phyloP scores from a whole-genome alignment of 1,140 invertebrate species.

The Hylaeus volcanicus region DNA sequence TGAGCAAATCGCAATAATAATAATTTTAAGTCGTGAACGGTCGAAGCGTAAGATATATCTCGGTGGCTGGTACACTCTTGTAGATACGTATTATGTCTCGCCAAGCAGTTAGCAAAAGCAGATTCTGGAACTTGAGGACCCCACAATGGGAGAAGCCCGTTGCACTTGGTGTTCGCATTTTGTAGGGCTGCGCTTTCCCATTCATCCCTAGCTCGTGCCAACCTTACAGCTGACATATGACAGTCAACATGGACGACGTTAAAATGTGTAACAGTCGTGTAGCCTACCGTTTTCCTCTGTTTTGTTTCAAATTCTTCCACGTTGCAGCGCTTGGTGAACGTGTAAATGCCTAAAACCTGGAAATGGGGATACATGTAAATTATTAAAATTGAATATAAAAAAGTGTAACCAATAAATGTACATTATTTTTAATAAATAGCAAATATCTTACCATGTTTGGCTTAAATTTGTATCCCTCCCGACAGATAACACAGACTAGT shows the following conservation, averaged over 20 bases:
- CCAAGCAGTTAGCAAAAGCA: slow-evolving; percentile 95
- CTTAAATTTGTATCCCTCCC: slow-evolving; percentile 98
- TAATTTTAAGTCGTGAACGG: slow-evolving; percentile 96
- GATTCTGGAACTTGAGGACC: slow-evolving; percentile 97
- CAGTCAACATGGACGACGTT: slow-evolving; percentile 99
- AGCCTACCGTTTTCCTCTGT: slow-evolving; percentile 90
- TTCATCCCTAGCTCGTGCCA: slow-evolving; percentile 91
- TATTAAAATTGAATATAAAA: no score
- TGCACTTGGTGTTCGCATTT: slow-evolving; percentile 98
- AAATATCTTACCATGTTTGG: slow-evolving; percentile 85
- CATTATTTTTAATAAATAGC: not conserved
- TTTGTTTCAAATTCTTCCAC: slow-evolving; percentile 97
- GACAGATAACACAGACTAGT: slow-evolving; percentile 98
- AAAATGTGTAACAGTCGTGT: slow-evolving; percentile 98
- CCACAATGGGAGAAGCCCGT: slow-evolving; percentile 97
- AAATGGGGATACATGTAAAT: not conserved
- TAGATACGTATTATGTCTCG: slow-evolving; percentile 92
- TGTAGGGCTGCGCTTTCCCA: slow-evolving; percentile 99
- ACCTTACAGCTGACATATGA: slow-evolving; percentile 95
- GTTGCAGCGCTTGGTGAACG: slow-evolving; percentile 96
- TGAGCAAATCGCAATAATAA: slow-evolving; percentile 94
- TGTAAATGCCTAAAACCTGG: slow-evolving; percentile 95
- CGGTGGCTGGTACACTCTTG: slow-evolving; percentile 92
- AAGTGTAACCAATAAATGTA: no score
- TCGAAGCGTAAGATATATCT: slow-evolving; percentile 93